Evolutionary conservation across 2,113 vertebrate species (phyloP).

Genomic region (Orthonyx spaldingii): DNA sequence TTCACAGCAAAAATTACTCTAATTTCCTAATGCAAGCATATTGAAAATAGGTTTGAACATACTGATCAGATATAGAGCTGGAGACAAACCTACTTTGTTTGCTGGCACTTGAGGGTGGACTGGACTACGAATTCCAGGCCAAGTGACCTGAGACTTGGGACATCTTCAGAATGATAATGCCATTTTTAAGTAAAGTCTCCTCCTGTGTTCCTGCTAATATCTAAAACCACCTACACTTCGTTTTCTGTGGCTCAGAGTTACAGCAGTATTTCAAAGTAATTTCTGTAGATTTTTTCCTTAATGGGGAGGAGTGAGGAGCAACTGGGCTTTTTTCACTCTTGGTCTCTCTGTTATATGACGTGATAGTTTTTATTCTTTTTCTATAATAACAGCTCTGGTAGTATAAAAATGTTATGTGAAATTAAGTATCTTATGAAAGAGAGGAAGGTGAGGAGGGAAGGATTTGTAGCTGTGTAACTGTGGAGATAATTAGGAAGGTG

Average conservation of each 20-base stretch:
- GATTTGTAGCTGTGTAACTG: not conserved
- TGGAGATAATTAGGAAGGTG: not conserved
- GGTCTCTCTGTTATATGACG: not conserved
- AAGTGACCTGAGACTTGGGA: not conserved
- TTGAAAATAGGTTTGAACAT: not conserved
- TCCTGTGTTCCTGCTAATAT: not conserved
- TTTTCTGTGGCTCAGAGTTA: not conserved
- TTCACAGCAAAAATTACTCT: not conserved
- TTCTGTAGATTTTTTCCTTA: not conserved
- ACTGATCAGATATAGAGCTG: not conserved
- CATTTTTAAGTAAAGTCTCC: not conserved
- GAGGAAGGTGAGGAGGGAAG: not conserved
- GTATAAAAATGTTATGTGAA: not conserved
- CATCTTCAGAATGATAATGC: not conserved
- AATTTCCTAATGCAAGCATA: not conserved
- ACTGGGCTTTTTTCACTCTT: not conserved
- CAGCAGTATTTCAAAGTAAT: not conserved
- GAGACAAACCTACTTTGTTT: not conserved
- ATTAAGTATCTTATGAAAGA: not conserved
- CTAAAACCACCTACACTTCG: not conserved
- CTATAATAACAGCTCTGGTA: not conserved
- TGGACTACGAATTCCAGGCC: not conserved
- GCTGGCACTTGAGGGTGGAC: not conserved
- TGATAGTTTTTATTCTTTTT: not conserved
- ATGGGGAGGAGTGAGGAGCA: not conserved